A percentile compares a stretch with the other conserved stretches of the same genome.
Evolutionary conservation across 2,113 vertebrate species (phyloP).

Genomic region (Bucco capensis): DNA sequence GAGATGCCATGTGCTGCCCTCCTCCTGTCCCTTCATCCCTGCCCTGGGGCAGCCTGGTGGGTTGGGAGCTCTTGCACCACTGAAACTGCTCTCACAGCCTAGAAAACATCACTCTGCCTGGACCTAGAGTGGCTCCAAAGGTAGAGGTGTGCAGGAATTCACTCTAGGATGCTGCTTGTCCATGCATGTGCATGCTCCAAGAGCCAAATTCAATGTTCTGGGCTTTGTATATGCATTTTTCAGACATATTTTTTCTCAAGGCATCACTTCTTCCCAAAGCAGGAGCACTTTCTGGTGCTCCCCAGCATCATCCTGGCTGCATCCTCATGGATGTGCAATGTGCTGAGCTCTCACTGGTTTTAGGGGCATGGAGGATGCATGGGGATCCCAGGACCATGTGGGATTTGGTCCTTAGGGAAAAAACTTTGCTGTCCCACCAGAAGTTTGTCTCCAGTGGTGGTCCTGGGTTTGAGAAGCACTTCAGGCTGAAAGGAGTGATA

Average conservation of each 20-base stretch:
- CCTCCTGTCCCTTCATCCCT: not conserved
- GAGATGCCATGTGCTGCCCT: not conserved
- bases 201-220: not conserved
- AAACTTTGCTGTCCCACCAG: fast-evolving
- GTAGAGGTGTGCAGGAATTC: not conserved
- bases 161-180: not conserved
- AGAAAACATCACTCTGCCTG: fast-evolving
- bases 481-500: not conserved
- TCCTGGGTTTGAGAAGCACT: not conserved
- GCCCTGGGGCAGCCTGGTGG: not conserved
- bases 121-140: fast-evolving
- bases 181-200: not conserved
- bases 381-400: fast-evolving
- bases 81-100: not conserved
- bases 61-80: not conserved
- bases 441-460: not conserved
- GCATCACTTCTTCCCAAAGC: not conserved
- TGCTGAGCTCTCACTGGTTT: not conserved
- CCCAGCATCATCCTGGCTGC: not conserved
- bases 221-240: not conserved
- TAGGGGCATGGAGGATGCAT: not conserved
- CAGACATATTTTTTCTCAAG: not conserved
- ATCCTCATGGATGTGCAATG: fast-evolving
- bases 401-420: not conserved
- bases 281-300: not conserved